phyloP scores from a whole-genome alignment of 2,888 invertebrate genomes.

The Mylabris sibirica region DNA sequence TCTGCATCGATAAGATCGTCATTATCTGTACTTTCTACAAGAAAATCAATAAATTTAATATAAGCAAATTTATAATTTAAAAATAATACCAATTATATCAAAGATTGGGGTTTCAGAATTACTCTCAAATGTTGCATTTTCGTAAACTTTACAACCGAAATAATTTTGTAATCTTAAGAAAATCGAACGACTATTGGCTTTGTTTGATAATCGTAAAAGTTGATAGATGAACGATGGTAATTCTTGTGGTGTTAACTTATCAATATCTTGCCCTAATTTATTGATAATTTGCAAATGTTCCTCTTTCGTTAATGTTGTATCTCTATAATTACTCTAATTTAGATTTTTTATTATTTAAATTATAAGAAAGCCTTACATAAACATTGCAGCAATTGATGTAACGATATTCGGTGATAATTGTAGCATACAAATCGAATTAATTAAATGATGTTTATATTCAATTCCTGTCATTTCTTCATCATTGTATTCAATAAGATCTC shows the following conservation, averaged over 20 bases:
- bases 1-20: conserved; percentile 68
- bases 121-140: conserved; percentile 36
- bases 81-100: conserved; percentile 52
- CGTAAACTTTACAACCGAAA: conserved; percentile 55
- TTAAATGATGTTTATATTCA: conserved; percentile 69
- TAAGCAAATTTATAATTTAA: not conserved
- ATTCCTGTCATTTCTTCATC: conserved; percentile 67
- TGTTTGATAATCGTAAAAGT: conserved; percentile 67
- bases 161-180: conserved; percentile 56
- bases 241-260: conserved; percentile 67
- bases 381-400: conserved; percentile 73
- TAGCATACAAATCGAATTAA: conserved; percentile 68
- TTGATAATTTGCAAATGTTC: conserved; percentile 70
- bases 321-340: conserved; percentile 57
- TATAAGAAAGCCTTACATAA: conserved; percentile 64
- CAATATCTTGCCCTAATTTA: conserved; percentile 68
- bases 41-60: conserved; percentile 25
- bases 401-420: conserved; percentile 68
- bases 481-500: conserved; percentile 65
- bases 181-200: conserved; percentile 55
- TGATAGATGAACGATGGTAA: conserved; percentile 74
- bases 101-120: conserved; percentile 50
- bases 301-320: conserved; percentile 66
- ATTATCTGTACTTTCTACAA: conserved; percentile 59
- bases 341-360: not conserved